Percentiles rank a stretch among this genome's conserved stretches.
phyloP scores from a whole-genome alignment of 2,888 invertebrate species.

The Uropetala carovei region DNA sequence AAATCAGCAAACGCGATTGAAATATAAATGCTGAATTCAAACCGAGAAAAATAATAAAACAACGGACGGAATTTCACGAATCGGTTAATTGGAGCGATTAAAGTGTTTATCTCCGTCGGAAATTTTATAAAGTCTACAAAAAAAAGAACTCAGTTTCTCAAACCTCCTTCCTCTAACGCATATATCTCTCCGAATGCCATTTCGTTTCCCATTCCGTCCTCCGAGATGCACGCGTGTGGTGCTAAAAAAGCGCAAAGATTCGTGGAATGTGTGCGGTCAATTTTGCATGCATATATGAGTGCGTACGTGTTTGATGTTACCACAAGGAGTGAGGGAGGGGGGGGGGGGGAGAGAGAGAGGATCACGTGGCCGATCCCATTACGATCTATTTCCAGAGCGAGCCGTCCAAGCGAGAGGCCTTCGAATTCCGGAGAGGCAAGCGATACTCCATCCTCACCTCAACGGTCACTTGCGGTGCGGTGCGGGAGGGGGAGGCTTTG shows the following conservation, averaged over 20 bases:
- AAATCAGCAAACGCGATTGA: too few relatives aligned
- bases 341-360: background rate
- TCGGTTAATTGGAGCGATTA: too few relatives aligned
- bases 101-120: too few relatives aligned
- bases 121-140: too few relatives aligned
- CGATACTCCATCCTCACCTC: slow-evolving; percentile 47
- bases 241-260: background rate
- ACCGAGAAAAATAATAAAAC: too few relatives aligned
- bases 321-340: background rate
- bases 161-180: too few relatives aligned
- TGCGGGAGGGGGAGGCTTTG: background rate
- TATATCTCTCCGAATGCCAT: too few relatives aligned
- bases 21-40: too few relatives aligned
- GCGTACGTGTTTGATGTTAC: slow-evolving; percentile 48
- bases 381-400: slow-evolving; percentile 63
- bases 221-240: background rate
- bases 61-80: too few relatives aligned
- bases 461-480: slow-evolving; percentile 54
- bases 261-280: slow-evolving; percentile 24
- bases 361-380: slow-evolving; percentile 60
- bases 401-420: slow-evolving; percentile 57
- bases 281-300: slow-evolving; percentile 41
- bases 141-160: too few relatives aligned
- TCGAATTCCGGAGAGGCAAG: slow-evolving; percentile 59
- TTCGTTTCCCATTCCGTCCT: background rate